Conservation (phyloP, 2,113 vertebrate genomes). For the Argyrosomus japonicus region DNA sequence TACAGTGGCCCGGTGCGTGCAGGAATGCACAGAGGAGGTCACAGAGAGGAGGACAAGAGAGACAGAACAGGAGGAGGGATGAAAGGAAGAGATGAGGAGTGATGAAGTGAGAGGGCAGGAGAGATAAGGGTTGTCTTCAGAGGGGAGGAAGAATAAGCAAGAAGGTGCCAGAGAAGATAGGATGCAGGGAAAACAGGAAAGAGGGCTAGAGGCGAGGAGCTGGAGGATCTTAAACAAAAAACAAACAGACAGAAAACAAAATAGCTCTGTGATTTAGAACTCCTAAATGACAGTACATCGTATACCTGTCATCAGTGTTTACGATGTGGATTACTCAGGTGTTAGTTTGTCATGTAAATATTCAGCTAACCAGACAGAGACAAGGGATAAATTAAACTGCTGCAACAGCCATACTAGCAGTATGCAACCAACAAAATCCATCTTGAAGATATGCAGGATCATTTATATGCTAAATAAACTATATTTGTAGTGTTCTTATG, state of each 20-base stretch:
- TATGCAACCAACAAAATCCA: neutral
- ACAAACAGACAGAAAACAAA: neutral
- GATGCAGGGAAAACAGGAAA: slow-evolving; percentile 12
- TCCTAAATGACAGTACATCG: neutral
- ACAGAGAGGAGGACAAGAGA: slow-evolving; percentile 52
- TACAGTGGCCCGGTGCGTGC: slow-evolving; percentile 40
- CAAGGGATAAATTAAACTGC: neutral
- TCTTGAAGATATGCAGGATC: neutral
- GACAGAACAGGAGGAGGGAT: slow-evolving; percentile 41
- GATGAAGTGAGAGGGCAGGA: slow-evolving; percentile 55
- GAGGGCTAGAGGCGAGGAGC: neutral
- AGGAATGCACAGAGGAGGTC: slow-evolving; percentile 61
- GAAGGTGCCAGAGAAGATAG: slow-evolving; percentile 15
- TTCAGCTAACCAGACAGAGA: neutral
- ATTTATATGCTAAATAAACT: neutral
- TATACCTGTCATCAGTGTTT: neutral
- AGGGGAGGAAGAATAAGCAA: slow-evolving; percentile 41
- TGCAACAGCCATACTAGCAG: neutral
- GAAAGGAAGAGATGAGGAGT: slow-evolving; percentile 48
- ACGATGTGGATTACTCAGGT: neutral
- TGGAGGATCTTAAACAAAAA: neutral
- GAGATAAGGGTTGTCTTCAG: slow-evolving; percentile 38
- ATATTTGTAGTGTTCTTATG: neutral
- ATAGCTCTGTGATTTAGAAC: neutral
- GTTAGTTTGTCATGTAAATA: neutral